Conservation (phyloP, 2,797 vertebrate genomes). For the Malurus leucopterus region DNA sequence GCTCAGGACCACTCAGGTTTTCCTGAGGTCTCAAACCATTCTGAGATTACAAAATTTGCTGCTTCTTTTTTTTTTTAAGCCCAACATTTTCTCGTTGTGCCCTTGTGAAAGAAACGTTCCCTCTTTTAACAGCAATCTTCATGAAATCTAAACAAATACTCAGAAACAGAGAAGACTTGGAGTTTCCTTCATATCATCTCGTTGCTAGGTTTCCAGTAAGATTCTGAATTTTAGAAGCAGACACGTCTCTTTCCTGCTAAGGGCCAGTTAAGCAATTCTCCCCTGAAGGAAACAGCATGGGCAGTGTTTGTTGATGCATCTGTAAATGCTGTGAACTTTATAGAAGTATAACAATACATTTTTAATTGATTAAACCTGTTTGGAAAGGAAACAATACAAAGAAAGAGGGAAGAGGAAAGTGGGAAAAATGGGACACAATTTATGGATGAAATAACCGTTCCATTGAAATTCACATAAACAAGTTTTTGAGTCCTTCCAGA, state of each 20-base stretch:
- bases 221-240: neutral
- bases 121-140: neutral
- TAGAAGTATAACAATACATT: neutral
- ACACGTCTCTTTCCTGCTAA: neutral
- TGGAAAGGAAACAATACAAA: neutral
- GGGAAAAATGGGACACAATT: neutral
- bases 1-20: neutral
- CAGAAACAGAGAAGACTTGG: neutral
- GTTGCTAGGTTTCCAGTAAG: neutral
- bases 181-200: neutral
- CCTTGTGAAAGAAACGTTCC: neutral
- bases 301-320: neutral
- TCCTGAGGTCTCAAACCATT: neutral
- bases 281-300: neutral
- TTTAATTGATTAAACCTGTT: neutral
- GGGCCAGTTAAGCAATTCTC: neutral
- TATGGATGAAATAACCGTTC: neutral
- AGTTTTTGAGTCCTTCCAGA: neutral
- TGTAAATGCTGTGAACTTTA: neutral
- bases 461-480: neutral
- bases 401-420: neutral
- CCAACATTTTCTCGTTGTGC: neutral
- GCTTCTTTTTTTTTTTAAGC: neutral
- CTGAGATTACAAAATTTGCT: neutral
- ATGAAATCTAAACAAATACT: neutral